Evolutionary conservation across 1,140 invertebrate species (phyloP), one percentile per base, ranked within the genome.

Genomic region (Aethina tumida): DNA sequence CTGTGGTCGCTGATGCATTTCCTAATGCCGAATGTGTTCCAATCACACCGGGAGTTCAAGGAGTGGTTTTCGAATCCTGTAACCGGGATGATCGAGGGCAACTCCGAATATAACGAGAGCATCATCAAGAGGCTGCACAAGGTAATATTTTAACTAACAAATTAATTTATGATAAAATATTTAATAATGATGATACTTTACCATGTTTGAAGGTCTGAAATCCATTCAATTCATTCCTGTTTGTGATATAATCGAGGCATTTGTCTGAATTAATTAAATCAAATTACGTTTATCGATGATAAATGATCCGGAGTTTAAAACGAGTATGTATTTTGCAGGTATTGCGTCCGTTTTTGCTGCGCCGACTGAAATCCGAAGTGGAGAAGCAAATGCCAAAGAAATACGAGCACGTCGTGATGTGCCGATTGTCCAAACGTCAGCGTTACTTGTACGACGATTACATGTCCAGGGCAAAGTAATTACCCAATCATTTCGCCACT

Each of bases 1-100:
- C 68, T 99, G 34, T 99, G 97, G 97, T 98, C 97, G 4, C 65
- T 99, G 8, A 97, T 99, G 93, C 96, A 99, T 70, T 99, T 99
- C 68, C 73, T 99, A 5, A 99, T 99, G 97, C 97, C 97, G 26
- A 83, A 95, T 67, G 88, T 99, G 39, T 99, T 99, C 71, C 87
- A 94, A 52, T 98, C 94, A 13, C 95, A 99, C 66, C 73, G 81
- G 31, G 92, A 98, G 64, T 97, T 90, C 55, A 92, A 94, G 62
- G 94, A 98, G 65, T 99, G 96, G 96, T 99, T 99, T 71, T 90
- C 88, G 29, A 96, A 96, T 69, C 95, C 97, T 1, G 83, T 98
- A 12, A 93, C 90, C 35, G 92, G 92, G 35, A 99, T 98, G 89
- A 92, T 97, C 44, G 96, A 97, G 67, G 96, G 94, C 38, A 90